Base-by-base conservation (phyloP, 2,888 invertebrate genomes). In the Agriopis marginaria region DNA sequence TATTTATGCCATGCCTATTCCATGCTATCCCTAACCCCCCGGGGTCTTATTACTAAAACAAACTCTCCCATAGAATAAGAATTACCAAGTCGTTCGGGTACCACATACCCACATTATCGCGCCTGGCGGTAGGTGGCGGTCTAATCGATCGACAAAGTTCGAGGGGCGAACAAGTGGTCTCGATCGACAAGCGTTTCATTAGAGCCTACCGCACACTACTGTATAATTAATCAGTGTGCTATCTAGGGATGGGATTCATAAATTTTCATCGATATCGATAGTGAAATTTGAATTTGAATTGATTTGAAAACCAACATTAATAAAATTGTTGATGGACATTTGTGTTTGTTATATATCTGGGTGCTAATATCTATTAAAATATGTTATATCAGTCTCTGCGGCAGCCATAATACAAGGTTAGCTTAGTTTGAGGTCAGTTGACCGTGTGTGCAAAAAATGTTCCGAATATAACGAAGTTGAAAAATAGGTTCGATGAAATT, bases 141-240 rank as follows among this genome's bases (percentile, higher is more conserved):
- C 45, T 59, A 68, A 68, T 68, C 68, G 63, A 65, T 70, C 51
- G 65, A 12, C 58, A 17, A 62, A 65, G 68, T 64, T 68, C 54
- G 53, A 47, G 45, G 44, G 17, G 66, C 23, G 51, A 65, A 47
- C 51, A 61, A 62, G 70, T 65, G 66, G 55, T 54, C 68, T 51
- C 58, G 54, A 72, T 66, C 61, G 63, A 69, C 51, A 63, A 64
- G 50, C 61, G 64, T 68, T 70, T 68, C 72, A 74, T 72, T 74
- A 70, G 42, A 63, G 70, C 67, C 59, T 69, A 58, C 63, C 60
- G 44, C 55, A 47, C 62, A 60, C 70, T 64, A 66, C 66, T 63
- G 73, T 74, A 71, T 73, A 71, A 71, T 69, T 73, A 67, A 68
- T 70, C 66, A 70, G 68, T 68, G 51, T 69, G 32, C 62, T 56